phyloP scores from a whole-genome alignment of 1,140 invertebrate genomes.

The Drosophila sproati region DNA sequence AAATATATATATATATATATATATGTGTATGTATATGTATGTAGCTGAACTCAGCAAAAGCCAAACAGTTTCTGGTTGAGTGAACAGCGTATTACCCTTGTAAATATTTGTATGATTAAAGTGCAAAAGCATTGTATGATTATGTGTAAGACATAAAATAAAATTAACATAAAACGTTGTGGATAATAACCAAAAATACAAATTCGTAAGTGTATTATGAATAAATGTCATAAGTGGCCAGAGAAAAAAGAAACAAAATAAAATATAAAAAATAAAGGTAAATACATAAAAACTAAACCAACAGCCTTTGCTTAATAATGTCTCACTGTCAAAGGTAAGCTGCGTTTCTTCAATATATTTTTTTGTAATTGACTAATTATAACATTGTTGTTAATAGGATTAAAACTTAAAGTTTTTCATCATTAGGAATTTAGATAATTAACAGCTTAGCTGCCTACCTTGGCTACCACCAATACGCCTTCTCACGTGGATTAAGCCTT shows the following conservation, averaged over 20 bases:
- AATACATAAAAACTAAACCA: slow-evolving; percentile 16
- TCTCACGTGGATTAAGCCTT: slow-evolving; percentile 12
- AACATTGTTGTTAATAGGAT: not conserved
- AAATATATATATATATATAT: slow-evolving; percentile 26
- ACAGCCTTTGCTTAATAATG: not conserved
- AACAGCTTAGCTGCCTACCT: slow-evolving; percentile 14
- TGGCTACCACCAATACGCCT: slow-evolving; percentile 30
- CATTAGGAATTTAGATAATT: not conserved
- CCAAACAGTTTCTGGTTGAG: slow-evolving; percentile 15
- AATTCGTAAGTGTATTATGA: slow-evolving; percentile 64
- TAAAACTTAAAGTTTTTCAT: not conserved
- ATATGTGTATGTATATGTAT: slow-evolving; percentile 17
- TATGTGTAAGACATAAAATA: slow-evolving; percentile 49
- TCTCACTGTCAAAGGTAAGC: not conserved
- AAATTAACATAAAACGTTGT: slow-evolving; percentile 48
- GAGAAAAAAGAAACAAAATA: slow-evolving; percentile 50
- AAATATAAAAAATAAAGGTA: slow-evolving; percentile 49
- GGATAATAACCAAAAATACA: slow-evolving; percentile 57
- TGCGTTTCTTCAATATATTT: not conserved
- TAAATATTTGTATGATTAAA: slow-evolving; percentile 74
- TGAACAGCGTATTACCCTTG: slow-evolving; percentile 36
- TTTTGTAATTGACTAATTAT: too few species aligned
- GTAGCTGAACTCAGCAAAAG: slow-evolving; percentile 11
- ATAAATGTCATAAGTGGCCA: slow-evolving; percentile 61
- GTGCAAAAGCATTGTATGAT: slow-evolving; percentile 54